Conservation (phyloP, 2,797 vertebrate species). For the Cynodonichthys magdalenae region DNA sequence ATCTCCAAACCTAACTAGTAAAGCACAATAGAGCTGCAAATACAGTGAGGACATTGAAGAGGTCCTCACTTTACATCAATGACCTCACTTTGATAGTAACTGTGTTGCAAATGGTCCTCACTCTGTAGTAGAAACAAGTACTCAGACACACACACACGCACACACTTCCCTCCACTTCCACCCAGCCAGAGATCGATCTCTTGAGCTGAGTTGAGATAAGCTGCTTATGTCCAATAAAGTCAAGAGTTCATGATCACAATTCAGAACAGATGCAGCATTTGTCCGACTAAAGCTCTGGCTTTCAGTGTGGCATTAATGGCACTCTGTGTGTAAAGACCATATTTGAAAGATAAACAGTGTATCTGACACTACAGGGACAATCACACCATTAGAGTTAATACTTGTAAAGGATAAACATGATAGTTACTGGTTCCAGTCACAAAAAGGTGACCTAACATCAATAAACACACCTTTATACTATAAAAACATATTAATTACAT, state of each 20-base stretch:
- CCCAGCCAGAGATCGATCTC: conserved; percentile 13
- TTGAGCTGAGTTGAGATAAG: conserved; percentile 31
- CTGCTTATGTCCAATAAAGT: conserved; percentile 43
- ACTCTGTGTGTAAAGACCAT: conserved; percentile 5
- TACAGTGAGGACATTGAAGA: no score
- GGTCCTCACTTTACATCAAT: no score
- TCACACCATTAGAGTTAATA: conserved; percentile 19
- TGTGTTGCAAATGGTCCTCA: no score
- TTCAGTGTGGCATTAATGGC: conserved; percentile 18
- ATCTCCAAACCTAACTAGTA: no score
- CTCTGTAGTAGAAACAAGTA: no score
- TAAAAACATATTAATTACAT: no score
- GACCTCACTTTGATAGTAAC: no score
- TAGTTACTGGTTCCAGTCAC: conserved; percentile 5
- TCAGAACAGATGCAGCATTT: conserved; percentile 30
- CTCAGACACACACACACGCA: conserved; percentile 8
- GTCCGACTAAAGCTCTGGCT: conserved; percentile 24
- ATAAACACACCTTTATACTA: conserved; percentile 24
- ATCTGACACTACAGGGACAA: no score
- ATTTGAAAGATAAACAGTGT: conserved; percentile 28
- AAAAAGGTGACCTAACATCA: conserved; percentile 47
- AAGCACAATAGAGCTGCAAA: no score
- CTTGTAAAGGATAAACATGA: conserved; percentile 16
- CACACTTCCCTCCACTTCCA: neutral
- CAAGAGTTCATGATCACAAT: conserved; percentile 36